Base-by-base conservation (phyloP, 64 coral and sea anemone species). In the Anthopleura sola region DNA sequence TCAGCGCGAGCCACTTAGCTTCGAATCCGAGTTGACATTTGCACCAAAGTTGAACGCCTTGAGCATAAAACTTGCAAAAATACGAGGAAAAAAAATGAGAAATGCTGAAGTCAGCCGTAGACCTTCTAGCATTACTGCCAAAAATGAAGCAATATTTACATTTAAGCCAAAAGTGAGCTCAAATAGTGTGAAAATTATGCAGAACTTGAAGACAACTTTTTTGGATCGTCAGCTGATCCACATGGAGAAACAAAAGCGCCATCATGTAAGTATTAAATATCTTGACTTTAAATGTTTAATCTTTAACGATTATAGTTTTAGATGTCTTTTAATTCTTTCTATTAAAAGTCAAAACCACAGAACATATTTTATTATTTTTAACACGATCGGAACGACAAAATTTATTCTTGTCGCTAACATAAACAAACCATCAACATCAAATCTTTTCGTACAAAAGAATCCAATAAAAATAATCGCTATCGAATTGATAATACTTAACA, bases 101-200 rank as follows among this genome's bases (percentile, higher is more conserved):
- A 37, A 68, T 12, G 28, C 76, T 11, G 32, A 71, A 76, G 78
- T 85, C 23, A 88, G 53, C 15, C 85, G 83, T 44, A 94, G 82
- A 10, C 54, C 86, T 60, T 79, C 85, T 38, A 50, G 58, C 28
- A 49, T 66, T 34, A 60, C 83, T 36, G 79, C 97, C 29, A 82
- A 87, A 39, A 81, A 80, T 7, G 87, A 99, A 49, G 71, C 80
- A 18, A 84, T 90, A 28, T 99, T 99, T 84, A 99, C 97, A 8
- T 99, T 99, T 79, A 94, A 99, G 85, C 97, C 97, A 14, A 94
- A 99, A 92, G 37, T 99, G 31, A 99, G 97, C 75, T 88, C 81
- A 2, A 94, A 94, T 53, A 99, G 97, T 68, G 97, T 89, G 5
- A 99, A 91, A 84, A 94, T 99, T 24, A 82, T 94, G 78, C 97